These are phyloP conservation scores for Pristionchus entomophagus DNA, from an alignment of 2,888 invertebrate genomes.

Conservation along the genomic window DNA sequence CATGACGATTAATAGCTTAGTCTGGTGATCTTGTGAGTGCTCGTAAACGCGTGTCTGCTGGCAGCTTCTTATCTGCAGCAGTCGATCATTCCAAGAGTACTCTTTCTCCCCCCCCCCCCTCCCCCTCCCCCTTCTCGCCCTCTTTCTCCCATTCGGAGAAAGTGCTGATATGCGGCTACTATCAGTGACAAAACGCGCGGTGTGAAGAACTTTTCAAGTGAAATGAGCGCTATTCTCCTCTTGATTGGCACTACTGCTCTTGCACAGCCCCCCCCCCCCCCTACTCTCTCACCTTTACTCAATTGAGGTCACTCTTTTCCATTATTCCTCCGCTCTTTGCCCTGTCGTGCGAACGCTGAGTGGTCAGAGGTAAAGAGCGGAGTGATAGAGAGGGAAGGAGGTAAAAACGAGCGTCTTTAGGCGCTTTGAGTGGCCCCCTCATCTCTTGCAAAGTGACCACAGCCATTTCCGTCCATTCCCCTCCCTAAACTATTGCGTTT, in stretches of 20 bases:
- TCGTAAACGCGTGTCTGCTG: neutral
- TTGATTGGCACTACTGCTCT: constrained; percentile 27
- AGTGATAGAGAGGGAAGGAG: neutral
- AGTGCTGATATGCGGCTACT: neutral
- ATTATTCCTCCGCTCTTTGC: neutral
- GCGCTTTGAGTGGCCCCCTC: neutral
- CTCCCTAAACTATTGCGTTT: neutral
- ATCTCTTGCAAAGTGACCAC: neutral
- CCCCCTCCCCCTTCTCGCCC: neutral
- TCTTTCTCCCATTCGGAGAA: neutral
- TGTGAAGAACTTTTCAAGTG: neutral
- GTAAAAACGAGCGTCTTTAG: neutral
- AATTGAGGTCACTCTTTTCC: neutral
- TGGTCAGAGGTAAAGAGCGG: neutral
- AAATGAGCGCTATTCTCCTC: neutral
- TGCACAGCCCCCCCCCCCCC: too few species aligned
- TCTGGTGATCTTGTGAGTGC: neutral
- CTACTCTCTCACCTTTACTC: neutral
- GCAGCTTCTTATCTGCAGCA: neutral
- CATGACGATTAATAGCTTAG: neutral
- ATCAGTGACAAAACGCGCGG: neutral
- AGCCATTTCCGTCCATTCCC: neutral
- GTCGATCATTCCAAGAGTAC: neutral
- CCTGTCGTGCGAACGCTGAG: neutral
- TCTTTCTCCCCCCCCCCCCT: too few species aligned